Percentiles rank a stretch among this genome's conserved stretches.
Evolutionary conservation across 2,797 vertebrate species (phyloP).

Genomic region (Rhinatrema bivittatum): DNA sequence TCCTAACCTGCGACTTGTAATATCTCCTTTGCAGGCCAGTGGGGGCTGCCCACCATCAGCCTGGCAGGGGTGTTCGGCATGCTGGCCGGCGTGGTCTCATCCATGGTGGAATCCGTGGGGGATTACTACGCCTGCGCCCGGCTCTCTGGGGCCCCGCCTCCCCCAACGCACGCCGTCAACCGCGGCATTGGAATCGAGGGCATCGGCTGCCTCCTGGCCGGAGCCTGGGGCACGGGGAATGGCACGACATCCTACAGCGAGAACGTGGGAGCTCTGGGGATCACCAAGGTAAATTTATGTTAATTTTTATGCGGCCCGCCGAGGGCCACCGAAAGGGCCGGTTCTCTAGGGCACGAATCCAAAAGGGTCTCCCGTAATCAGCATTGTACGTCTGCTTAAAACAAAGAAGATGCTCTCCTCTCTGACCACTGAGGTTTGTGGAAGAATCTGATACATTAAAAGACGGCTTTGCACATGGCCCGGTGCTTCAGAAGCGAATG

Average conservation of each 20-base stretch:
- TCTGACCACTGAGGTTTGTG: too few relatives aligned
- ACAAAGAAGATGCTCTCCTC: too few relatives aligned
- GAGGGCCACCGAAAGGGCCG: too few relatives aligned
- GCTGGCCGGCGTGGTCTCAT: slow-evolving; percentile 85
- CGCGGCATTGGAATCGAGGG: slow-evolving; percentile 90
- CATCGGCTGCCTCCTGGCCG: slow-evolving; percentile 85
- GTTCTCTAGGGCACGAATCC: too few relatives aligned
- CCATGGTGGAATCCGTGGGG: slow-evolving; percentile 92
- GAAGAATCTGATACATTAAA: too few relatives aligned
- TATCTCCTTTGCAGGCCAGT: slow-evolving; percentile 73
- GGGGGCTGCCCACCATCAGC: slow-evolving; percentile 86
- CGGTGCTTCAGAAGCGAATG: too few relatives aligned
- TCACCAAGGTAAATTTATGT: slow-evolving; percentile 83
- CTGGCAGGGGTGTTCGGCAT: slow-evolving; percentile 88
- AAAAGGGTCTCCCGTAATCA: too few relatives aligned
- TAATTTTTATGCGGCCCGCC: too few relatives aligned
- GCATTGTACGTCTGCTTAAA: too few relatives aligned
- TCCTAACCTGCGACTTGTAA: too few relatives aligned
- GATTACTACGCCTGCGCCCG: slow-evolving; percentile 93
- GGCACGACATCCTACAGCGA: slow-evolving; percentile 95
- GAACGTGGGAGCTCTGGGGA: slow-evolving; percentile 85
- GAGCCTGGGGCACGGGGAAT: slow-evolving; percentile 89
- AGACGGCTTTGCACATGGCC: too few relatives aligned
- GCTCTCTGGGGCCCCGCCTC: slow-evolving; percentile 81
- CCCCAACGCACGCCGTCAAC: slow-evolving; percentile 83